Evolutionary conservation across 1,140 invertebrate species (phyloP).

Genomic region (Aphidius gifuensis): DNA sequence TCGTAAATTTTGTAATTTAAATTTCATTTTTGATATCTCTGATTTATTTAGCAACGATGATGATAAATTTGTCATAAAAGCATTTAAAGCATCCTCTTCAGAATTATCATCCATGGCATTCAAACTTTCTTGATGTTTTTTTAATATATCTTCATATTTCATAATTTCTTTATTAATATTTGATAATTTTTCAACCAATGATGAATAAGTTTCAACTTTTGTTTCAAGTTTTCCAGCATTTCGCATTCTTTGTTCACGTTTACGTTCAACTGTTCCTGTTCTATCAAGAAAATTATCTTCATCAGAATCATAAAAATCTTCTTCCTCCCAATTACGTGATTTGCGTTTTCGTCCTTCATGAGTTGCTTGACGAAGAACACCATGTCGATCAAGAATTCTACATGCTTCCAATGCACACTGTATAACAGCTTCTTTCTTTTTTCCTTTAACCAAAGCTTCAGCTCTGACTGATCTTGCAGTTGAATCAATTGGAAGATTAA

Average conservation of each 20-base stretch:
- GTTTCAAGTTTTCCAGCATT: constrained; percentile 61
- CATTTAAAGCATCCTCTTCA: constrained; percentile 66
- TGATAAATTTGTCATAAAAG: constrained; percentile 68
- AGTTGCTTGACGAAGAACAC: constrained; percentile 72
- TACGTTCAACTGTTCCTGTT: constrained; percentile 88
- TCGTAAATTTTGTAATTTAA: constrained; percentile 66
- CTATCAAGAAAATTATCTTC: constrained; percentile 95
- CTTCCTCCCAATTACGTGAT: constrained; percentile 76
- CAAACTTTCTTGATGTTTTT: constrained; percentile 5
- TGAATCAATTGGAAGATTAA: constrained; percentile 77
- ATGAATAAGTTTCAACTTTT: constrained; percentile 74
- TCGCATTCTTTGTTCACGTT: constrained; percentile 76
- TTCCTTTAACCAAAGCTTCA: constrained; percentile 82
- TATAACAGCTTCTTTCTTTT: constrained; percentile 91
- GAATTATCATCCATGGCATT: constrained; percentile 27
- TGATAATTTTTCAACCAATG: constrained; percentile 71
- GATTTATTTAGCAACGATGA: constrained; percentile 49
- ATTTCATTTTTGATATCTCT: constrained; percentile 45
- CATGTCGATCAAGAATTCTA: constrained; percentile 80
- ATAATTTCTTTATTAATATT: constrained; percentile 55
- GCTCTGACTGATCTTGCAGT: constrained; percentile 69
- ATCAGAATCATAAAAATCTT: constrained; percentile 95
- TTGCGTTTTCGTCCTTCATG: constrained; percentile 73
- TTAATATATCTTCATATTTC: constrained; percentile 33
- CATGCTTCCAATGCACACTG: constrained; percentile 95